Evolutionary conservation across 1,140 invertebrate species (phyloP).

Genomic region (Panulirus ornatus): DNA sequence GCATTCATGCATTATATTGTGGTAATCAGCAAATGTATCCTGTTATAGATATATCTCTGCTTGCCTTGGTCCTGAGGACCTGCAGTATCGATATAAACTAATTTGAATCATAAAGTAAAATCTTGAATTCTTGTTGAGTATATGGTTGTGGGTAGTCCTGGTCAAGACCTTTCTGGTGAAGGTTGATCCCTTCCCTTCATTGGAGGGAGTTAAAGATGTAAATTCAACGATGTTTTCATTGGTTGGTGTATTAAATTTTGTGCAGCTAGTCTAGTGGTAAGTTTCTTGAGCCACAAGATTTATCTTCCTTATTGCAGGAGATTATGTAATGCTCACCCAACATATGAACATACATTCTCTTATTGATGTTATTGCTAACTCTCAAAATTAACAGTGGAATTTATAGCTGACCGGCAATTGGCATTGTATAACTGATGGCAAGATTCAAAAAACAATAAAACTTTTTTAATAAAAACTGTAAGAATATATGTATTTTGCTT

Average conservation of each 20-base stretch:
- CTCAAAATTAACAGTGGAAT: constrained; percentile 8
- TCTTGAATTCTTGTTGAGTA: neutral
- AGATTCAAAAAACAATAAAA: neutral
- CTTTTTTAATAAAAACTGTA: too few relatives aligned
- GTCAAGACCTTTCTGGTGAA: neutral
- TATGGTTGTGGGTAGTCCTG: neutral
- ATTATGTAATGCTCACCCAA: constrained; percentile 37
- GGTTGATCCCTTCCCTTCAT: neutral
- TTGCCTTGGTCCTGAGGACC: neutral
- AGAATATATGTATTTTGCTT: too few relatives aligned
- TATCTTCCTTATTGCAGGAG: constrained; percentile 15
- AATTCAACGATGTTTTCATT: neutral
- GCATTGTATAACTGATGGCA: neutral
- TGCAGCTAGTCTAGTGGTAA: constrained; percentile 38
- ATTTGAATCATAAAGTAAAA: neutral
- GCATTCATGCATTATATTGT: neutral
- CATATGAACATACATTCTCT: constrained; percentile 12
- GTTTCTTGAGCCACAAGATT: constrained; percentile 1
- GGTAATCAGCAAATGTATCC: constrained; percentile 4
- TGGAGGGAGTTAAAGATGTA: neutral
- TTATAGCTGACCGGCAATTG: neutral
- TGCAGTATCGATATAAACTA: too few relatives aligned
- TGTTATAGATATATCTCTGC: neutral
- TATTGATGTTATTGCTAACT: constrained; percentile 25
- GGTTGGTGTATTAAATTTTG: constrained; percentile 34